These are phyloP conservation scores for Andrena flavipes DNA, from an alignment of 2,888 invertebrate species.

Conservation along the genomic window DNA sequence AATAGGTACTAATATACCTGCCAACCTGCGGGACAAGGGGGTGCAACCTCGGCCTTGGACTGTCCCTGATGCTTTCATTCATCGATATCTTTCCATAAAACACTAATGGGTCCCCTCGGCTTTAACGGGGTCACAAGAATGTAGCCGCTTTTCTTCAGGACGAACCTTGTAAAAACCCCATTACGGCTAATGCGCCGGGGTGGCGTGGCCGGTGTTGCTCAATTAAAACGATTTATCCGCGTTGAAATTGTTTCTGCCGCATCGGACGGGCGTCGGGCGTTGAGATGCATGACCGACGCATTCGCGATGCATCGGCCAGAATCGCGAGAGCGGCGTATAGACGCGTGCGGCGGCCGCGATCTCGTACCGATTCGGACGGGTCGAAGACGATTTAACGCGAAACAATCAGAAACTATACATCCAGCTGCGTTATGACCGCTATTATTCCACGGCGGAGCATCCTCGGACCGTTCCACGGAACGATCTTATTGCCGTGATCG, in stretches of 20 bases:
- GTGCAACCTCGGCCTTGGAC: too few species aligned
- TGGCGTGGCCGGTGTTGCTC: slow-evolving; percentile 17
- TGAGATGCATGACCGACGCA: slow-evolving; percentile 47
- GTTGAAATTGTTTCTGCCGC: slow-evolving; percentile 43
- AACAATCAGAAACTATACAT: slow-evolving; percentile 46
- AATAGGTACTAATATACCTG: too few species aligned
- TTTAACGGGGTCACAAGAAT: neutral
- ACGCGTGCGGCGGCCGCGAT: slow-evolving; percentile 2
- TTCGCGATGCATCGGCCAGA: slow-evolving; percentile 24
- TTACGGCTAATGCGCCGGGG: slow-evolving; percentile 11
- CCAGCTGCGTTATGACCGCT: slow-evolving; percentile 43
- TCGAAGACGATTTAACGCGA: slow-evolving; percentile 40
- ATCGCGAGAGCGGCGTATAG: slow-evolving; percentile 13
- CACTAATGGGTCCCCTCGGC: too few species aligned
- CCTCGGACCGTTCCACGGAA: neutral
- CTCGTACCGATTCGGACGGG: neutral
- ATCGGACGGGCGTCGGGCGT: slow-evolving; percentile 24
- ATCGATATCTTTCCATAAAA: too few species aligned
- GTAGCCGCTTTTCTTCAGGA: neutral
- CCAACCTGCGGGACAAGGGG: too few species aligned
- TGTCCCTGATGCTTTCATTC: too few species aligned
- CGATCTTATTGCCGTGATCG: slow-evolving; percentile 18
- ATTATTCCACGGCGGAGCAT: slow-evolving; percentile 37
- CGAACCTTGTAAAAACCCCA: neutral
- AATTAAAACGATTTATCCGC: slow-evolving; percentile 50